Evolutionary conservation across 1,140 invertebrate species (phyloP), one percentile per base, ranked within the genome.

Genomic region (Diplogasteroides magnus): DNA sequence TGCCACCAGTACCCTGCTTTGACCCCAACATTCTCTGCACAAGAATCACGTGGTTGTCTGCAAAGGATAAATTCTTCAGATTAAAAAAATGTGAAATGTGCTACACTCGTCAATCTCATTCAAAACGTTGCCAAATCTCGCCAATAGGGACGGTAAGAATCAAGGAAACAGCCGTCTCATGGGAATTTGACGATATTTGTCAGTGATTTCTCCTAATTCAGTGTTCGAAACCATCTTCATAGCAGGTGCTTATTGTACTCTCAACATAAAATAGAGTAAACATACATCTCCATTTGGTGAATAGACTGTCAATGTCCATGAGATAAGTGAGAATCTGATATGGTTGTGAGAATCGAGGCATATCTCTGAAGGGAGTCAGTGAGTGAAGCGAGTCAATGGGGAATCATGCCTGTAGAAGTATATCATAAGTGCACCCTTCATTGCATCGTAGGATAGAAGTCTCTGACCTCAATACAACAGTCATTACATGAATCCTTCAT

Each of bases 261-360:
- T 61, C 1, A 63, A 1, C 13, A 13, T 63, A 19, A 27, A n/a
- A 15, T 15, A 32, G 6, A 27, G 26, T 60, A 57, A 58, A 67
- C 90, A 90, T 88, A 98, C 95, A 97, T 86, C 96, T 88, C 96
- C 96, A 98, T 85, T 98, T 98, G n/a, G 94, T 97, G 73, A 98
- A 92, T 61, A 97, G 86, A 1, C 93, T 93, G 86, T 98, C 96
- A 32, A 98, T 95, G 82, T 98, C 94, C 91, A 97, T 97, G 1
- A 98, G 87, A 2, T 93, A 86, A 0, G 89, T 91, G 0, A 98
- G 86, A 62, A 98, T 88, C 84, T 97, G 94, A 86, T 95, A 93
- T 0, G 95, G 94, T 82, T 97, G 93, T 76, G 92, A 94, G 85
- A 98, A 98, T 27, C 94, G 87, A 0, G 94, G 92, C 84, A 97